These are phyloP conservation scores for Plecotus auritus DNA, from an alignment of 2,113 vertebrate genomes.

Conservation along the genomic window DNA sequence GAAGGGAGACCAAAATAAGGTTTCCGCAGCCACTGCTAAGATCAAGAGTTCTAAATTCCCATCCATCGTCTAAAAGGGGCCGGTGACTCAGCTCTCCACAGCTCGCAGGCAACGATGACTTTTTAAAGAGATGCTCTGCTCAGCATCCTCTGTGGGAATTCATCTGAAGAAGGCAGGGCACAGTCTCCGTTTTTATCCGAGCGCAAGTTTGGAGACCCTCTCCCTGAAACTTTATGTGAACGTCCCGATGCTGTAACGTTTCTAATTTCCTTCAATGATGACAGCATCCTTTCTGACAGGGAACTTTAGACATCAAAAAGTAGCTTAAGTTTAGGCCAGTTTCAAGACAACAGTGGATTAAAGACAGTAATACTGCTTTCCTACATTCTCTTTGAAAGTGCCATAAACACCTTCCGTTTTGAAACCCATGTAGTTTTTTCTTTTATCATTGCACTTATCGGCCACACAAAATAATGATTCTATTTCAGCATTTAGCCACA, in stretches of 20 bases:
- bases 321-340: neutral
- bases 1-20: slow-evolving; percentile 42
- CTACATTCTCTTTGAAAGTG: neutral
- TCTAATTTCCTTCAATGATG: neutral
- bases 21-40: slow-evolving; percentile 19
- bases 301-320: neutral
- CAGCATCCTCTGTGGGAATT: neutral
- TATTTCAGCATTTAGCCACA: neutral
- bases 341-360: neutral
- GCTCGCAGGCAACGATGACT: neutral
- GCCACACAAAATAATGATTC: neutral
- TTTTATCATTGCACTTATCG: neutral
- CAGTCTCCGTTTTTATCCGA: neutral
- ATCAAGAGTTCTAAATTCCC: slow-evolving; percentile 24
- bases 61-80: slow-evolving; percentile 19
- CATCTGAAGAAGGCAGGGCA: accelerated
- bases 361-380: neutral
- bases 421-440: neutral
- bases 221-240: neutral
- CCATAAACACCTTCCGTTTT: neutral
- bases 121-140: neutral
- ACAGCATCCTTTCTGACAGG: neutral
- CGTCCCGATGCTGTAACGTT: neutral
- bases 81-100: neutral
- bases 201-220: neutral